phyloP scores from a whole-genome alignment of 2,888 invertebrate genomes.

The Lysandra bellargus region DNA sequence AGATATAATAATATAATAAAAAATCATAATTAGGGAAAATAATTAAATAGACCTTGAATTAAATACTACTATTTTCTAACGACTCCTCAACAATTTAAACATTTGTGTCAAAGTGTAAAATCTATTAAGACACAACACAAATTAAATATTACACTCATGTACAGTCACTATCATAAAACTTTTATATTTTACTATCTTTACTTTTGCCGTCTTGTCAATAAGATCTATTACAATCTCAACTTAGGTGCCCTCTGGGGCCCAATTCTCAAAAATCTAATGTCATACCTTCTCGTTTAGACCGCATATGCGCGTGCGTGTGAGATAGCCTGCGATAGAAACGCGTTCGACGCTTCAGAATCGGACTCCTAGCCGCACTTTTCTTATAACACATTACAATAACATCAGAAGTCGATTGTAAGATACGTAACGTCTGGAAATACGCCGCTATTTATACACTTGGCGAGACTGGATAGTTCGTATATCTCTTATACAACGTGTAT shows the following conservation, averaged over 20 bases:
- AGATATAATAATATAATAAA: too few species aligned
- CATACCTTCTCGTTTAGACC: too few species aligned
- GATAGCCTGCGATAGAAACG: not conserved
- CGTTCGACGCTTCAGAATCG: not conserved
- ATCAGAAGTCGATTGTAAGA: not conserved
- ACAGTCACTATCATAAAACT: not conserved
- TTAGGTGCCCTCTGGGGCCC: too few species aligned
- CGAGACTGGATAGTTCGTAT: not conserved
- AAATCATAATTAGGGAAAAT: too few species aligned
- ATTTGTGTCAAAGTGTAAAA: not conserved
- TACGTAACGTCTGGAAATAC: conserved; percentile 6
- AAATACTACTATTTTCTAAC: too few species aligned
- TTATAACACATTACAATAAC: not conserved
- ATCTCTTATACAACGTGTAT: not conserved
- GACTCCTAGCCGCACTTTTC: too few species aligned
- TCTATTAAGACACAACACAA: not conserved
- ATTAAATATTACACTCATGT: not conserved
- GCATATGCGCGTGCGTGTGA: too few species aligned
- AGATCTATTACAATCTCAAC: not conserved
- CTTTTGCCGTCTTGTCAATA: not conserved
- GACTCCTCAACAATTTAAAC: not conserved
- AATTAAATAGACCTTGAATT: too few species aligned
- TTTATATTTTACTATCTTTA: not conserved
- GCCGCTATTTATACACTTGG: not conserved
- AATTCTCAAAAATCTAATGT: too few species aligned